Percentiles rank a stretch among this genome's conserved stretches.
Conservation (phyloP, 2,888 invertebrate species). For the Chelonus formosanus region DNA sequence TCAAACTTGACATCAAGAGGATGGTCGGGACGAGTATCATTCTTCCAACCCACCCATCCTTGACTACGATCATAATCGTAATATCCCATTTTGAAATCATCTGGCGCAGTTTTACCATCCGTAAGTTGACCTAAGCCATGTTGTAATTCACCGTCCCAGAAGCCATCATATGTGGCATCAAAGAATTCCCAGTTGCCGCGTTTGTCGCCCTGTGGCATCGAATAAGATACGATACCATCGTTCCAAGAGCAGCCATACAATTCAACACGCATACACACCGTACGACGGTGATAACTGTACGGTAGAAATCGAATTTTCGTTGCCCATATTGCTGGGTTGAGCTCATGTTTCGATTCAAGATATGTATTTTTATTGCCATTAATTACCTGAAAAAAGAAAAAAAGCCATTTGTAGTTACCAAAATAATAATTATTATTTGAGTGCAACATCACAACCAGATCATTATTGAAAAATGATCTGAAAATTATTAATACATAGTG, state of each 20-base stretch:
- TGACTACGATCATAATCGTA: conserved; percentile 72
- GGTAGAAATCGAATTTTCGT: conserved; percentile 86
- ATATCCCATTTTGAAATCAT: conserved; percentile 75
- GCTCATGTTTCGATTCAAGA: conserved; percentile 77
- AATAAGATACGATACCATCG: conserved; percentile 85
- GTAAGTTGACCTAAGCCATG: conserved; percentile 86
- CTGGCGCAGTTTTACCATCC: conserved; percentile 82
- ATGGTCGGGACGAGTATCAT: conserved; percentile 73
- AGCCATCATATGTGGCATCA: conserved; percentile 87
- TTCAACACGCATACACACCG: conserved; percentile 92
- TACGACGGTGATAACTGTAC: conserved; percentile 81
- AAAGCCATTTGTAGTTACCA: background rate
- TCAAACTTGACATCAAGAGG: conserved; percentile 79
- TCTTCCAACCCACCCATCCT: conserved; percentile 93
- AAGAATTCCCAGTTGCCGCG: conserved; percentile 82
- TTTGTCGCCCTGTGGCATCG: conserved; percentile 88
- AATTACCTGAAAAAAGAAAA: conserved; percentile 71
- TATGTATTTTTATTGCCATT: conserved; percentile 89
- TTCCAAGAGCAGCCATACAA: conserved; percentile 88
- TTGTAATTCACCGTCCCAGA: conserved; percentile 78
- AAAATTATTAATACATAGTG: too few species aligned
- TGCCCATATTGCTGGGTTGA: conserved; percentile 87
- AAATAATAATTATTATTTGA: too few species aligned
- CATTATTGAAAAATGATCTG: too few species aligned
- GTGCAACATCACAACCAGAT: too few species aligned